A percentile compares a stretch with the other conserved stretches of the same genome.
Conservation (phyloP, 2,888 invertebrate genomes). For the Deroplatys truncata region DNA sequence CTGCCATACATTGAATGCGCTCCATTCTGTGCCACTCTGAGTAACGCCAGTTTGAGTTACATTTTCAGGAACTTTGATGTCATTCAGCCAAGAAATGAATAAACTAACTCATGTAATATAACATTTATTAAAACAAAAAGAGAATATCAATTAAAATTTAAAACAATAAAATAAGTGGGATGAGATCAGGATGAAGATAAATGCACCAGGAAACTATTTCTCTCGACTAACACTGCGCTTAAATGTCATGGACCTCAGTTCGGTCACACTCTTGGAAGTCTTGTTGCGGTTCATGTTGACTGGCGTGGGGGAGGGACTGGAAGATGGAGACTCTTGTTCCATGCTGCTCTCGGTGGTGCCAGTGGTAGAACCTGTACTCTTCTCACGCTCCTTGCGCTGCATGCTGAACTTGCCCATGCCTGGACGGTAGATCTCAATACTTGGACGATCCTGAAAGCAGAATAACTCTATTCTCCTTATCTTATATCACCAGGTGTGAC, state of each 20-base stretch:
- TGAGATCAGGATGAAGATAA: not conserved
- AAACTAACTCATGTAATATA: not conserved
- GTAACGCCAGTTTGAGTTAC: no score
- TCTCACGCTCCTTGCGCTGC: conserved; percentile 52
- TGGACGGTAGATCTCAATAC: conserved; percentile 85
- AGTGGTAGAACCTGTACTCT: conserved; percentile 45
- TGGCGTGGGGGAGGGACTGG: conserved; percentile 34
- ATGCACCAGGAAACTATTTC: not conserved
- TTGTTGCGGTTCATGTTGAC: not conserved
- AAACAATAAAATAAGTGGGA: not conserved
- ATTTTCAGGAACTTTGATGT: no score
- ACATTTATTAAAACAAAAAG: not conserved
- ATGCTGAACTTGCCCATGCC: conserved; percentile 79
- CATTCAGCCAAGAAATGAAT: no score
- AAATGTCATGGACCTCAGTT: conserved; percentile 22
- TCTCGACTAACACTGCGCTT: conserved; percentile 25
- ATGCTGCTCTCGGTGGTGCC: conserved; percentile 30
- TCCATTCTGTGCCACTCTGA: no score
- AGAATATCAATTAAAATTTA: not conserved
- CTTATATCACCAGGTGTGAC: no score
- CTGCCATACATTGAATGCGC: no score
- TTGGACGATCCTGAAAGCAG: conserved; percentile 70
- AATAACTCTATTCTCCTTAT: no score
- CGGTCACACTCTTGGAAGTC: not conserved
- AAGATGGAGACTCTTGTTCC: conserved; percentile 35